Conservation (phyloP, 1,140 invertebrate genomes). For the Stegodyphus mimosarum region DNA sequence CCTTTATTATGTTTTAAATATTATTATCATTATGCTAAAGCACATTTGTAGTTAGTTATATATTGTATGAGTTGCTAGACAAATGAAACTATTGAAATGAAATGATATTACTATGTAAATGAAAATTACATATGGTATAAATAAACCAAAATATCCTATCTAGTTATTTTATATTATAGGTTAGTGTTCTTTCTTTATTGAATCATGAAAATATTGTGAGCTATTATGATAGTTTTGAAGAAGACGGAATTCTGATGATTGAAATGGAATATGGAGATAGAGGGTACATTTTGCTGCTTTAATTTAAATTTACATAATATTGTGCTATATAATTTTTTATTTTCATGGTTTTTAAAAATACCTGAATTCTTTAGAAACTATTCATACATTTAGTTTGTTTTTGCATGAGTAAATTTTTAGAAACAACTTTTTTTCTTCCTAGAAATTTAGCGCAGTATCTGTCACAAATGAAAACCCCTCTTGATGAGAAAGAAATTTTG, state of each 20-base stretch:
- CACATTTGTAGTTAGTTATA: too few species aligned
- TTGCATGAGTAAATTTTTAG: too few species aligned
- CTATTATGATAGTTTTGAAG: slow-evolving; percentile 82
- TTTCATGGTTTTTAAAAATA: neutral
- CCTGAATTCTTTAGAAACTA: too few species aligned
- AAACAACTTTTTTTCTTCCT: slow-evolving; percentile 51
- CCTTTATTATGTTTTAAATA: too few species aligned
- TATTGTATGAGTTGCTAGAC: too few species aligned
- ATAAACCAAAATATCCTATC: neutral
- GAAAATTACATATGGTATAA: neutral
- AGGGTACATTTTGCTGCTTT: slow-evolving; percentile 66
- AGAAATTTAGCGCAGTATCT: slow-evolving; percentile 78
- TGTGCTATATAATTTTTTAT: neutral
- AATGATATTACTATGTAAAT: too few species aligned
- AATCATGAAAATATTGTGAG: slow-evolving; percentile 82
- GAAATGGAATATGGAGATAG: slow-evolving; percentile 87
- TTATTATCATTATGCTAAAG: too few species aligned
- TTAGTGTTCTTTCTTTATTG: slow-evolving; percentile 76
- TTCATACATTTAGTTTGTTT: too few species aligned
- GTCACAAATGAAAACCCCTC: slow-evolving; percentile 68
- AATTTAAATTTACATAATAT: neutral
- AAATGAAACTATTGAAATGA: too few species aligned
- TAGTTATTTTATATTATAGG: slow-evolving; percentile 62
- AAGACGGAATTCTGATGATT: slow-evolving; percentile 79
- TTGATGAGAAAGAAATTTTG: slow-evolving; percentile 76